These are phyloP conservation scores for Myotis findleyi DNA, from an alignment of 2,797 vertebrate species.

Conservation along the genomic window DNA sequence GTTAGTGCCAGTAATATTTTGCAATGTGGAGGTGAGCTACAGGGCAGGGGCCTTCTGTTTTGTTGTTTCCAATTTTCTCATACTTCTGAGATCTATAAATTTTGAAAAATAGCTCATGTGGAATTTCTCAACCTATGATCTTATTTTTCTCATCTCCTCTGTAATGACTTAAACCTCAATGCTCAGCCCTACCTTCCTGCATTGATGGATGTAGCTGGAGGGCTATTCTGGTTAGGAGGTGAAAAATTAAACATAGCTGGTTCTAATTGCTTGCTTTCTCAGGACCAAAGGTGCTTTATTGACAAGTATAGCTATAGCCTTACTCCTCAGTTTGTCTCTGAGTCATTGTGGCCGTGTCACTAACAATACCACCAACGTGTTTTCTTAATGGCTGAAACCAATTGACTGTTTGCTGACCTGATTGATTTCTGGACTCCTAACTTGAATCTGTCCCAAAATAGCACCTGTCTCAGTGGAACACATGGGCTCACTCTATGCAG, in stretches of 20 bases:
- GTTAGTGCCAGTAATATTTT: not conserved
- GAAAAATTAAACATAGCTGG: conserved; percentile 66
- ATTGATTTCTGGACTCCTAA: conserved; percentile 64
- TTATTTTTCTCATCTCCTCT: not conserved
- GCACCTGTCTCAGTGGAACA: not conserved
- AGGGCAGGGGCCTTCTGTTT: not conserved
- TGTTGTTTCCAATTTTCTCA: not conserved
- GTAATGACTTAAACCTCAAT: conserved; percentile 23
- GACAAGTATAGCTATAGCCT: conserved; percentile 27
- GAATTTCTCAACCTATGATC: conserved; percentile 11
- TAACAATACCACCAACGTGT: conserved; percentile 25
- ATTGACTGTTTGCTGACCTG: conserved; percentile 58
- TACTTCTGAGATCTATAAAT: not conserved
- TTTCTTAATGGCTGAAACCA: conserved; percentile 53
- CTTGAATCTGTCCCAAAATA: conserved; percentile 54
- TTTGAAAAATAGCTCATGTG: conserved; percentile 11
- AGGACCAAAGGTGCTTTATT: conserved; percentile 65
- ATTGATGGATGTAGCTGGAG: conserved; percentile 38
- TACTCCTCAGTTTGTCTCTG: conserved; percentile 51
- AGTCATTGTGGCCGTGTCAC: conserved; percentile 55
- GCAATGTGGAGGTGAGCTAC: not conserved
- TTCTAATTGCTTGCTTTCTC: conserved; percentile 69
- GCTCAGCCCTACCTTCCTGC: conserved; percentile 13
- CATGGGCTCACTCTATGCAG: not conserved
- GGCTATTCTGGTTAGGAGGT: conserved; percentile 16